Base-by-base conservation (phyloP, 2,797 vertebrate species). In the Tolypeutes matacus region DNA sequence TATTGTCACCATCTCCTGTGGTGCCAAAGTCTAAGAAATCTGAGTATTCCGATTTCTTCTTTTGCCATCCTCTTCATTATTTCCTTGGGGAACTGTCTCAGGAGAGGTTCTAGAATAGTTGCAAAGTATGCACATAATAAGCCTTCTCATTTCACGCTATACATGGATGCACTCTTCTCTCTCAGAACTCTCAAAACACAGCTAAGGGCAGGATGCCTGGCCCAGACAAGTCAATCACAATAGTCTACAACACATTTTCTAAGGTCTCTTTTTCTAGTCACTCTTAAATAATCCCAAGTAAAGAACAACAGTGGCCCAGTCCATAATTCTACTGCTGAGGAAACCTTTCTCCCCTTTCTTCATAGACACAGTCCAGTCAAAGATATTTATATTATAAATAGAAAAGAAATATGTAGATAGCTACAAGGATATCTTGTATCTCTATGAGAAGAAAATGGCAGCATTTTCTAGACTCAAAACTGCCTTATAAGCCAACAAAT, bases 401-500 rank as follows among this genome's bases (percentile, higher is more conserved):
- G 46, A 46, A 11, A 8, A 62, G 39, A 87, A 72, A 53, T 93
- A 10, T 81, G 3, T 36, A 49, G 62, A 34, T 65, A 72, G 25
- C 80, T 89, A 27, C 36, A 87, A 87, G 5, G 17, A 51, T 92
- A 53, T 10, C 20, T 76, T 84, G 4, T 70, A 62, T 87, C 53
- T 64, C n/a, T 88, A 53, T 14, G 46, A 91, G 21, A 70, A 53
- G 49, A 75, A 75, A 58, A 46, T 84, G 11, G 6, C 31, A n/a
- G 58, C 17, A 5, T 4, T 80, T 80, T 95, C 73, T 95, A 25
- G 53, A 83, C 89, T 72, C 80, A 77, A 92, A 89, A 49, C 34
- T 86, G 25, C 29, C 72, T 42, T 42, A 13, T 58, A 6, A 77
- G 15, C 34, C 42, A 56, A 15, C 53, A 76, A 67, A 42, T 91